Evolutionary conservation across 2,113 vertebrate genomes (phyloP), one percentile per base, ranked within the genome.

Genomic region (Leucopsar rothschildi): DNA sequence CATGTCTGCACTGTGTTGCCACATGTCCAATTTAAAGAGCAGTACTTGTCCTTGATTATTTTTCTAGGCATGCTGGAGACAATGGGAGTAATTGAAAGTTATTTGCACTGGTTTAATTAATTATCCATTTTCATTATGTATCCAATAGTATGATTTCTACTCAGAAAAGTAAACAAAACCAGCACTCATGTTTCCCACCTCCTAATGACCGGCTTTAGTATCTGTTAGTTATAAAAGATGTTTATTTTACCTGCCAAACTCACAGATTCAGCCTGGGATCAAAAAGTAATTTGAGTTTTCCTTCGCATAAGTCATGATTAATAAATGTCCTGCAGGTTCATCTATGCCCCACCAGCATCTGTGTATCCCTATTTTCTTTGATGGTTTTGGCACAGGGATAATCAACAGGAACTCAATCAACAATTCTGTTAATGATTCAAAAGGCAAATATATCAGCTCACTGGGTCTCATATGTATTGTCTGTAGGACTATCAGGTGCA

Each of bases 351-450:
- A 94, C 80, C 95, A 97, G 94, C 94, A 95, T 94, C 94, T 93
- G 76, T 95, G 86, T 95, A 87, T 92, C 94, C 89, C 94, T 96
- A 91, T 91, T 91, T 93, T 96, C 93, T 94, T 91, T 94, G 91
- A 96, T 95, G 94, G 53, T 90, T 96, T 97, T 97, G 94, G 91
- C 93, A 92, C 89, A 96, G 89, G 86, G 81, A 87, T 92, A 95
- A 97, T 57, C 94, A 97, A 95, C 91, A 91, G 95, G 89, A 97
- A 95, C 86, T 95, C 93, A 93, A 89, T 92, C 91, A 97, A 95
- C 84, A 95, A 93, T 95, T 95, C 93, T 95, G 93, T 97, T 97
- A 93, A 97, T 95, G 94, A 97, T 96, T 95, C 91, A 95, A 95
- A 93, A 97, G 93, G 93, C 91, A 97, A 96, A 96, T 96, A 82